Evolutionary conservation across 2,888 invertebrate species (phyloP).

Genomic region (Perdita meconis): DNA sequence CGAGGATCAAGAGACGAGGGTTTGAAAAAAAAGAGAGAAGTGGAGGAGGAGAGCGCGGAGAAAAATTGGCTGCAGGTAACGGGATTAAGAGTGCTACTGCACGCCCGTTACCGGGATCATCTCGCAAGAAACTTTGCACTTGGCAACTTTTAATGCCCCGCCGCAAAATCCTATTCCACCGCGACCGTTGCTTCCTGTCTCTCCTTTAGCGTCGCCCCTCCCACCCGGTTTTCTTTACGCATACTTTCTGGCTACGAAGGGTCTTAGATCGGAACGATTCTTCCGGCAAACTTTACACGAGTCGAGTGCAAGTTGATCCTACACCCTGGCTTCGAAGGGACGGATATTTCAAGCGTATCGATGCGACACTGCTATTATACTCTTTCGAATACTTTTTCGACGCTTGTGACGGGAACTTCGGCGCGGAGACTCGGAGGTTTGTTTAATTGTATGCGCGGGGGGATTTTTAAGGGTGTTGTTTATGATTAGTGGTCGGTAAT

Average conservation of each 20-base stretch:
- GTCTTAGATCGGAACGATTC: slow-evolving; percentile 65
- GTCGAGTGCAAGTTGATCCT: slow-evolving; percentile 44
- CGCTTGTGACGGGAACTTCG: background rate
- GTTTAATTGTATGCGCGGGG: background rate
- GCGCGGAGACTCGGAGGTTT: background rate
- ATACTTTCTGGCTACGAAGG: slow-evolving; percentile 51
- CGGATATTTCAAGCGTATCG: slow-evolving; percentile 30
- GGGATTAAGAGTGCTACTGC: slow-evolving; percentile 81
- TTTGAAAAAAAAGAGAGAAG: slow-evolving; percentile 20
- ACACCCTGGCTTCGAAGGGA: background rate
- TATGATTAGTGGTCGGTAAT: no score
- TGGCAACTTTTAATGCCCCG: slow-evolving; percentile 82
- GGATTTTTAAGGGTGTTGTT: no score
- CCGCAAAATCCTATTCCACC: slow-evolving; percentile 73
- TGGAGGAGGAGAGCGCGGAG: slow-evolving; percentile 55
- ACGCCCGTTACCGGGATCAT: slow-evolving; percentile 80
- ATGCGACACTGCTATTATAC: slow-evolving; percentile 6
- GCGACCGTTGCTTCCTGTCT: slow-evolving; percentile 32
- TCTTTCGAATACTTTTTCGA: background rate
- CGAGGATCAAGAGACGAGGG: slow-evolving; percentile 47
- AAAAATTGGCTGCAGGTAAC: slow-evolving; percentile 82
- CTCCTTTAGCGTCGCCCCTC: slow-evolving; percentile 44
- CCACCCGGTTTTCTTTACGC: slow-evolving; percentile 52
- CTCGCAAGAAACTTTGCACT: slow-evolving; percentile 82
- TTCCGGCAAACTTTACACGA: slow-evolving; percentile 65